These are phyloP conservation scores for Mus minutoides DNA, from an alignment of 2,797 vertebrate species.

Conservation along the genomic window DNA sequence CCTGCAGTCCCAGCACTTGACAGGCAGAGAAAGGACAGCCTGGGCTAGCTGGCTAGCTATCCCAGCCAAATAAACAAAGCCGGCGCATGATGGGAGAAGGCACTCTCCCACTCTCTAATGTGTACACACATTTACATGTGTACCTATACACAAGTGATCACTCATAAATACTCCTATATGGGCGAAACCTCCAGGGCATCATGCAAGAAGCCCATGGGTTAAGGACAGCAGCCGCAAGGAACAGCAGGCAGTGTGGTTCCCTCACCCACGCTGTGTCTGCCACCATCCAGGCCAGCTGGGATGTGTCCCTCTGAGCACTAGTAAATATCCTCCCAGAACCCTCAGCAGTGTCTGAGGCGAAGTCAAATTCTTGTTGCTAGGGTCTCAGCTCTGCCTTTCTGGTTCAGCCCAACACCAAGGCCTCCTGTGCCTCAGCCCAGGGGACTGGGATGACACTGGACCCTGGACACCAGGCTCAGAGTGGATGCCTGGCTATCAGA, in stretches of 20 bases:
- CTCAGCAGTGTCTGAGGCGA: background rate
- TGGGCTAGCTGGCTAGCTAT: background rate
- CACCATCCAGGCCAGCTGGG: rapidly evolving
- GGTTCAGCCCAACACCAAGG: too few species aligned
- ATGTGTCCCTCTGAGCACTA: background rate
- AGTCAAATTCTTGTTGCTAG: background rate
- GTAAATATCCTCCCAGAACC: too few species aligned
- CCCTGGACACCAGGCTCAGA: rapidly evolving
- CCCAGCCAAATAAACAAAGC: background rate
- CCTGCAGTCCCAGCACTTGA: background rate
- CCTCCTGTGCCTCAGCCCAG: background rate
- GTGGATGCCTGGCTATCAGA: background rate
- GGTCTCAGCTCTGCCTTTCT: background rate
- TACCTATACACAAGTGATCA: background rate
- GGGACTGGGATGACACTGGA: too few species aligned
- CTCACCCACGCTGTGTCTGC: rapidly evolving
- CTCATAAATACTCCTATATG: background rate
- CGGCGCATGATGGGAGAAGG: background rate
- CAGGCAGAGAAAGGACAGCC: background rate
- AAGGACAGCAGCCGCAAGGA: too few species aligned
- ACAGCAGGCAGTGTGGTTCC: background rate
- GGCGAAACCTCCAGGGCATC: background rate
- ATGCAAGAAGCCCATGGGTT: rapidly evolving
- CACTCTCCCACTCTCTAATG: background rate
- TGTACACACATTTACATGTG: background rate